Evolutionary conservation across 37 sponge, comb jelly and placozoan genomes (phyloP).

Genomic region (Axinella damicornis): DNA sequence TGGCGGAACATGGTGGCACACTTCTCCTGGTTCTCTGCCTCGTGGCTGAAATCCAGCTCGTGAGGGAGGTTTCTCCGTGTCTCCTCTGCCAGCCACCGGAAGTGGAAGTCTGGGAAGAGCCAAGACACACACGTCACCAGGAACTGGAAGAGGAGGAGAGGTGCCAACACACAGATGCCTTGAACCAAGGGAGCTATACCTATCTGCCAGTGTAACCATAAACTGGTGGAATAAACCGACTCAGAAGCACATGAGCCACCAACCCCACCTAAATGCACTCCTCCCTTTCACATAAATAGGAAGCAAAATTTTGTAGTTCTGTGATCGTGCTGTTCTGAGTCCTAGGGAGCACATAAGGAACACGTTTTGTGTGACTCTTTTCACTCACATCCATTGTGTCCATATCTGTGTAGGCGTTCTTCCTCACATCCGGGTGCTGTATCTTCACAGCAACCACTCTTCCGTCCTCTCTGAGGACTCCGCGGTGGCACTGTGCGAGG

Average conservation of each 20-base stretch:
- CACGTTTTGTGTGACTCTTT: too few relatives aligned
- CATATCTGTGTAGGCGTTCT: constrained; percentile 81
- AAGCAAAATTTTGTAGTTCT: too few relatives aligned
- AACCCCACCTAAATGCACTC: too few relatives aligned
- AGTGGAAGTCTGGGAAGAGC: constrained; percentile 87
- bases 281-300: background rate
- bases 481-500: constrained; percentile 88
- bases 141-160: constrained; percentile 55
- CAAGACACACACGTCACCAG: constrained; percentile 71
- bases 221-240: too few relatives aligned
- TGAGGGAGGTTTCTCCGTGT: constrained; percentile 85
- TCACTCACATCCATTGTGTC: constrained; percentile 77
- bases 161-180: background rate
- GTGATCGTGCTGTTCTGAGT: too few relatives aligned
- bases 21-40: constrained; percentile 89
- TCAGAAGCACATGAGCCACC: too few relatives aligned
- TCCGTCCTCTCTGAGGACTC: constrained; percentile 65
- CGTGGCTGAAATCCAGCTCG: constrained; percentile 86
- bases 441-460: constrained; percentile 91
- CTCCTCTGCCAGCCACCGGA: constrained; percentile 88
- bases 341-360: too few relatives aligned
- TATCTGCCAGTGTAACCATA: too few relatives aligned
- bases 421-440: constrained; percentile 89
- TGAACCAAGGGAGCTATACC: too few relatives aligned
- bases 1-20: constrained; percentile 78